Evolutionary conservation across 2,797 vertebrate genomes (phyloP).

Genomic region (Vultur gryphus): DNA sequence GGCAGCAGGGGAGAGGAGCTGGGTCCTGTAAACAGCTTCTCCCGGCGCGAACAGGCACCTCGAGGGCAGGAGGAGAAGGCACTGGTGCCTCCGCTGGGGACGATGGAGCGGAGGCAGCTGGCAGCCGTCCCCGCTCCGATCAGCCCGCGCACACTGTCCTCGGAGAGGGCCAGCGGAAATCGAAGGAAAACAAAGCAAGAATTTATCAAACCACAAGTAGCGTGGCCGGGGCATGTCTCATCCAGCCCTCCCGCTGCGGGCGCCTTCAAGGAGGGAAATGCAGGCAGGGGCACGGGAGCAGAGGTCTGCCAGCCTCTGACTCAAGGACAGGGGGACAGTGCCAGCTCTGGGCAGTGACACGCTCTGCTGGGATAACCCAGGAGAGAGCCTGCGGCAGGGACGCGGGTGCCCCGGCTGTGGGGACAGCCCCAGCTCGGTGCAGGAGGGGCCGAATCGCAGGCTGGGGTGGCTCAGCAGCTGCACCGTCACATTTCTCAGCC

Average conservation of each 20-base stretch:
- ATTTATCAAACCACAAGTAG: neutral
- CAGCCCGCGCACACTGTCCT: neutral
- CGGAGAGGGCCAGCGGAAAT: neutral
- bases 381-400: neutral
- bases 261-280: neutral
- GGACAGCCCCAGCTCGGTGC: rapidly evolving
- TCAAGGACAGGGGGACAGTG: rapidly evolving
- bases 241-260: neutral
- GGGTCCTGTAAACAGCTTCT: rapidly evolving
- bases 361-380: rapidly evolving
- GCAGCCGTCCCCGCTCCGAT: neutral
- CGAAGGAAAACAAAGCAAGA: neutral
- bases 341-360: neutral
- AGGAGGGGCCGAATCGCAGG: neutral
- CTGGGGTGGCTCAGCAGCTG: neutral
- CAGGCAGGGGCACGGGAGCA: neutral
- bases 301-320: neutral
- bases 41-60: rapidly evolving
- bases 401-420: rapidly evolving
- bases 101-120: neutral
- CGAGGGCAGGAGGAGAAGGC: neutral
- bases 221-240: neutral
- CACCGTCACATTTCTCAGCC: rapidly evolving
- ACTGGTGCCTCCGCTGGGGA: rapidly evolving
- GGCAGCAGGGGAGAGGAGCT: neutral